These are phyloP conservation scores for Andrena bucephala DNA, from an alignment of 2,888 invertebrate genomes.

Conservation along the genomic window DNA sequence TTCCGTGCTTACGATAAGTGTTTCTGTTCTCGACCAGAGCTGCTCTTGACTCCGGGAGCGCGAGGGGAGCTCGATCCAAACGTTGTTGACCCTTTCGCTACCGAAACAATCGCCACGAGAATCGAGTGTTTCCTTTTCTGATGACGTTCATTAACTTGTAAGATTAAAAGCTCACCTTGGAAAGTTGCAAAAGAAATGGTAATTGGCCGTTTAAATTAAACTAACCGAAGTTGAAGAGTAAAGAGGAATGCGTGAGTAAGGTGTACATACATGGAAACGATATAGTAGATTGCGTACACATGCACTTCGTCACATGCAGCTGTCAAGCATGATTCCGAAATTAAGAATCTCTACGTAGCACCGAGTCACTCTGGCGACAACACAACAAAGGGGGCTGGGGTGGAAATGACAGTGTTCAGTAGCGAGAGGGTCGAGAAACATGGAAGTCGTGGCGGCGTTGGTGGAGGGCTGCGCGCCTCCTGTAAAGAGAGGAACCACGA, in stretches of 20 bases:
- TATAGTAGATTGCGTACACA: too few species aligned
- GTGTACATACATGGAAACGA: too few species aligned
- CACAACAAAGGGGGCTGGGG: background rate
- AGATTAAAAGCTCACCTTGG: background rate
- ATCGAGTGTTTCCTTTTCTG: background rate
- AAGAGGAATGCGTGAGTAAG: too few species aligned
- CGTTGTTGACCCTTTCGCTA: slow-evolving; percentile 25
- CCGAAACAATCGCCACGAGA: background rate
- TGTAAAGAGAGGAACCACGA: background rate
- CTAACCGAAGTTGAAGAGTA: too few species aligned
- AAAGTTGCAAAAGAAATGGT: too few species aligned
- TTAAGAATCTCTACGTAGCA: background rate
- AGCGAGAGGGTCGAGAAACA: slow-evolving; percentile 23
- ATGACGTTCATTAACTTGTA: background rate
- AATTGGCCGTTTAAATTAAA: too few species aligned
- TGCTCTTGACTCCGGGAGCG: slow-evolving; percentile 37
- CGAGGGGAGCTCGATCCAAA: slow-evolving; percentile 35
- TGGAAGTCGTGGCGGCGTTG: slow-evolving; percentile 32
- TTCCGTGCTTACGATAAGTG: background rate
- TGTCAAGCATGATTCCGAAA: background rate
- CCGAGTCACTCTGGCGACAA: too few species aligned
- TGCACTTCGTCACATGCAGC: too few species aligned
- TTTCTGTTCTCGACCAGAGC: background rate
- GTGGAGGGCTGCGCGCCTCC: slow-evolving; percentile 13
- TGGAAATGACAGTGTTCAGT: background rate